A percentile compares a stretch with the other conserved stretches of the same genome.
These are phyloP conservation scores for Catagonus wagneri DNA, from an alignment of 2,113 vertebrate species.

Conservation along the genomic window DNA sequence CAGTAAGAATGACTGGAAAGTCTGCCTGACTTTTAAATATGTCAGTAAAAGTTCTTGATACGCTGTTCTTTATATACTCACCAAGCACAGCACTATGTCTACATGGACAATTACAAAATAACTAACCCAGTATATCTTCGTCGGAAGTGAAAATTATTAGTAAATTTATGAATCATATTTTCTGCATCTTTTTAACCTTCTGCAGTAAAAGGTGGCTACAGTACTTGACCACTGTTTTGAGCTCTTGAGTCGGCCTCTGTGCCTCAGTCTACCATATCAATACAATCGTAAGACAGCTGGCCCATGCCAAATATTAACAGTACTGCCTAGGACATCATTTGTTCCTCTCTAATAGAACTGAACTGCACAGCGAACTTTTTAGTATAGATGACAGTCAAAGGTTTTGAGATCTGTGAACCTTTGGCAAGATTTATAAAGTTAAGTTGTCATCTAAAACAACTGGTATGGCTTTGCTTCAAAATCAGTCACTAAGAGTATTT, in stretches of 20 bases:
- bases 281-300: neutral
- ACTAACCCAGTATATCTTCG: neutral
- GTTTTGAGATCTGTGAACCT: conserved; percentile 50
- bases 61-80: neutral
- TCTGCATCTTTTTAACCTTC: neutral
- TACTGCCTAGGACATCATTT: conserved; percentile 35
- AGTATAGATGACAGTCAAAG: conserved; percentile 65
- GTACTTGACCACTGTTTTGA: neutral
- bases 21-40: neutral
- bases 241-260: neutral
- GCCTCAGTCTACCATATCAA: conserved; percentile 64
- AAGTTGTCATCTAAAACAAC: conserved; percentile 51
- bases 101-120: neutral
- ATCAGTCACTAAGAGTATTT: conserved; percentile 50
- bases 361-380: conserved; percentile 64
- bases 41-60: neutral
- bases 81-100: neutral
- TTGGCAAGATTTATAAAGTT: conserved; percentile 67
- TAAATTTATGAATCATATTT: neutral
- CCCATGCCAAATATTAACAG: conserved; percentile 44
- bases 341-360: conserved; percentile 65
- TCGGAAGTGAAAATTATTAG: neutral
- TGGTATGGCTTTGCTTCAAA: conserved; percentile 66
- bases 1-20: neutral
- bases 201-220: neutral